Base-by-base conservation (phyloP, 2,888 invertebrate species). In the Lasioglossum villosulum region DNA sequence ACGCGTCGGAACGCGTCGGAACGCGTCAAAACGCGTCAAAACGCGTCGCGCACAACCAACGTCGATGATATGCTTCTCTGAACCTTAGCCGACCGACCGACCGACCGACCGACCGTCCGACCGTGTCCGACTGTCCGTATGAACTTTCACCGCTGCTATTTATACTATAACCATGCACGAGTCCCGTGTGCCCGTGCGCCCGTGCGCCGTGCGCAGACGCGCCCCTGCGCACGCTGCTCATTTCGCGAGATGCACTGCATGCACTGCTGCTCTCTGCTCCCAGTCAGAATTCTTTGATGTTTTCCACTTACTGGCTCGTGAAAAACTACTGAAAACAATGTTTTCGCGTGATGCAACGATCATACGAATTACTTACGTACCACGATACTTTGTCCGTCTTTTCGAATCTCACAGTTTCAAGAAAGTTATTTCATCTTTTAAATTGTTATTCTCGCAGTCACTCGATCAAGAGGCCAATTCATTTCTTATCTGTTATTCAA, bases 111-210 rank as follows among this genome's bases (percentile, higher is more conserved):
- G n/a, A n/a, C n/a, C n/a, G n/a, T n/a, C n/a, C n/a, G n/a, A n/a
- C n/a, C n/a, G n/a, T 34, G 34, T 34, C 34, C 48, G 83, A 92
- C 92, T 92, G 87, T 75, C 84, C 75, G 86, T 71, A 77, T 82
- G 74, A 89, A 89, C 90, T 90, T 91, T 89, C 90, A 84, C 86
- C 86, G 77, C 76, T 83, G 56, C 83, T 88, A 92, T 91, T 92
- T 92, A 92, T 92, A n/a, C n/a, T n/a, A 92, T 72, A 27, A 63
- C 37, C 68, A 37, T 37, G 68, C 63, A 30, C 63, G 63, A 63
- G 63, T 2, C 30, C 6, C 3, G 34, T 12, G 68, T 23, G 19
- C 4, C 37, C 37, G 68, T 37, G 68, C 68, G 68, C 68, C n/a
- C n/a, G n/a, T n/a, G n/a, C n/a, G n/a, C 37, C 37, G 68, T 37